These are phyloP conservation scores for Mythimna lalbum DNA, from an alignment of 2,888 invertebrate species.

Conservation along the genomic window DNA sequence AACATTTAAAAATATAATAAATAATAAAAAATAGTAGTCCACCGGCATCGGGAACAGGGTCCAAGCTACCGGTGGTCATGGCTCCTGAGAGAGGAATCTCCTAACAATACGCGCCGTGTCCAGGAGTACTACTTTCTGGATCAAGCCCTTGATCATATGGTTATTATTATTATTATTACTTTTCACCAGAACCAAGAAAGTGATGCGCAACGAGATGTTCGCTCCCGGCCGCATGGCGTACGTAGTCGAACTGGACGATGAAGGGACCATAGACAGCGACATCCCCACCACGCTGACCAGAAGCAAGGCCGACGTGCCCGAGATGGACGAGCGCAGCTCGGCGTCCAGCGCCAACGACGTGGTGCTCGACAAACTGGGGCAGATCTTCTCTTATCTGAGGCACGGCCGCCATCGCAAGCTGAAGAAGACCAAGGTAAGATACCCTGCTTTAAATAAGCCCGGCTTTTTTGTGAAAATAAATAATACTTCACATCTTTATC, in stretches of 20 bases:
- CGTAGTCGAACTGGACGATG: conserved; percentile 98
- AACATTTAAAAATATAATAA: too few relatives aligned
- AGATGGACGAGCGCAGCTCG: conserved; percentile 90
- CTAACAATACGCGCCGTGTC: too few relatives aligned
- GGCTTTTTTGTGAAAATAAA: too few relatives aligned
- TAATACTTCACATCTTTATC: too few relatives aligned
- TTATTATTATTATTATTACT: too few relatives aligned
- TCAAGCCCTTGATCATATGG: too few relatives aligned
- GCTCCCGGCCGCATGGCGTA: conserved; percentile 99
- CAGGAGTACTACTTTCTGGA: too few relatives aligned
- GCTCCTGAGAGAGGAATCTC: too few relatives aligned
- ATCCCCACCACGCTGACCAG: conserved; percentile 98
- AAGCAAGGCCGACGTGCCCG: conserved; percentile 97
- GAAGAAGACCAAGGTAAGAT: conserved; percentile 92
- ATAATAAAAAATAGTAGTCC: too few relatives aligned
- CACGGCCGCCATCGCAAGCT: conserved; percentile 95
- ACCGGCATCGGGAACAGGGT: too few relatives aligned
- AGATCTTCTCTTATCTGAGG: conserved; percentile 98
- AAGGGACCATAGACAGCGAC: conserved; percentile 93
- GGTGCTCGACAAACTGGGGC: conserved; percentile 98
- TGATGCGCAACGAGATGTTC: conserved; percentile 97
- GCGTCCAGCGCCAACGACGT: conserved; percentile 92
- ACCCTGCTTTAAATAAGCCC: too few relatives aligned
- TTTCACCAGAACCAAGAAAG: conserved; percentile 92
- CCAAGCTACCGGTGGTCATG: too few relatives aligned